These are phyloP conservation scores for Pongo pygmaeus DNA, from an alignment of 2,113 vertebrate genomes.

Conservation along the genomic window DNA sequence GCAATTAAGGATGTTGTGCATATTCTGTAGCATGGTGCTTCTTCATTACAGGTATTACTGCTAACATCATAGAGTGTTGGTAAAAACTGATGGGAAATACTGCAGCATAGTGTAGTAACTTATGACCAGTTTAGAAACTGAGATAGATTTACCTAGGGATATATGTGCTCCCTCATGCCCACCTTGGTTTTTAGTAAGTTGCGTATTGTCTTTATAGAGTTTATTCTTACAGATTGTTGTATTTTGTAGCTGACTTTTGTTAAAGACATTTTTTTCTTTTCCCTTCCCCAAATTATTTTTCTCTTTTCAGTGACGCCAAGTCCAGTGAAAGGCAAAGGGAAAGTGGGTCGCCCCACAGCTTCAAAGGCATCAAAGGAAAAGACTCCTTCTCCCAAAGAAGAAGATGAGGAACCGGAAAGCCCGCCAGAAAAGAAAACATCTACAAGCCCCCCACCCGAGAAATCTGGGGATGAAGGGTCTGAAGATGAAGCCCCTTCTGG, in stretches of 20 bases:
- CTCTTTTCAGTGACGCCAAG: conserved; percentile 93
- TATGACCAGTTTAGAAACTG: not conserved
- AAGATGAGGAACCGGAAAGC: conserved; percentile 94
- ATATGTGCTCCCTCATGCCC: not conserved
- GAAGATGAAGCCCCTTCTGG: conserved; percentile 97
- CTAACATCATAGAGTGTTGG: not conserved
- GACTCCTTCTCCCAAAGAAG: conserved; percentile 95
- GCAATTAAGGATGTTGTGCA: not conserved
- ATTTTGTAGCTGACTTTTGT: conserved; percentile 4
- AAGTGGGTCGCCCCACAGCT: conserved; percentile 93
- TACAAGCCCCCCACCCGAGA: conserved; percentile 91
- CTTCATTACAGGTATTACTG: not conserved
- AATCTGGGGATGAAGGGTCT: conserved; percentile 95
- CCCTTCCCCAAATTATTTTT: conserved; percentile 14
- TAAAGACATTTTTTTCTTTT: not conserved
- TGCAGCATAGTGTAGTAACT: not conserved
- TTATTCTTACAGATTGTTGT: not conserved
- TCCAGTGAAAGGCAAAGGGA: conserved; percentile 98
- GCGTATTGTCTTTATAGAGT: not conserved
- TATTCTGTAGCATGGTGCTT: not conserved
- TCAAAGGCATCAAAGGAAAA: conserved; percentile 96
- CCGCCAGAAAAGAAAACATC: conserved; percentile 91
- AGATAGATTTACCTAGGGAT: not conserved
- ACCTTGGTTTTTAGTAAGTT: not conserved
- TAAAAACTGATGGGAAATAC: not conserved